Conservation (phyloP, 2,888 invertebrate genomes). For the Spisula solida region DNA sequence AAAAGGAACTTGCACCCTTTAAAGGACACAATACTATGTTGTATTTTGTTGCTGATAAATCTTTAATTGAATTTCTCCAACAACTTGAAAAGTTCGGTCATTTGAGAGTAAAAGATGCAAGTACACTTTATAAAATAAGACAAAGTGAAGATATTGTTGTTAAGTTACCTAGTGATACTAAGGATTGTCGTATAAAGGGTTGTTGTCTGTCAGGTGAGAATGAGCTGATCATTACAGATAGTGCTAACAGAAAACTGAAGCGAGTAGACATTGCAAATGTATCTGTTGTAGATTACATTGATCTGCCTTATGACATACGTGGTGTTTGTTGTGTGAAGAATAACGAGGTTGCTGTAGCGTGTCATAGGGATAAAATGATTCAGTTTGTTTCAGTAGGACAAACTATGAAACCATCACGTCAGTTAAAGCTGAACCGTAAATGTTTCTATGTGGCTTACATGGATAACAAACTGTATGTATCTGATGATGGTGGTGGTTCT, state of each 20-base stretch:
- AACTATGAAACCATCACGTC: not conserved
- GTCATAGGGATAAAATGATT: not conserved
- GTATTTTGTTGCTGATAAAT: not conserved
- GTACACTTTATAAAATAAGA: not conserved
- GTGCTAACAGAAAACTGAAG: not conserved
- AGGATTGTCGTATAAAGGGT: not conserved
- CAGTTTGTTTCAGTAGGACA: slow-evolving; percentile 22
- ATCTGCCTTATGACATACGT: not conserved
- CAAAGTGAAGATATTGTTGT: not conserved
- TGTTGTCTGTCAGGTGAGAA: not conserved
- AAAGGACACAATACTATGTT: not conserved
- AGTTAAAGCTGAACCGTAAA: not conserved
- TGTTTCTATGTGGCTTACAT: slow-evolving; percentile 14
- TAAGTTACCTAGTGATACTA: not conserved
- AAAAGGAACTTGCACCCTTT: not conserved
- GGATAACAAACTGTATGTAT: slow-evolving; percentile 3
- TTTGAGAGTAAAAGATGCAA: not conserved
- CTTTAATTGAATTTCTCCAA: not conserved
- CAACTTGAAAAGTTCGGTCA: not conserved
- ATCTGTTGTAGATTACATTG: not conserved
- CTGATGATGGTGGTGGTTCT: not conserved
- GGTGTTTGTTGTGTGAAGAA: not conserved
- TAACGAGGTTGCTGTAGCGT: not conserved
- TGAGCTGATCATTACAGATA: not conserved
- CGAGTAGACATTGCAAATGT: not conserved